These are phyloP conservation scores for Psittacula derbiana DNA, from an alignment of 2,797 vertebrate genomes.

Conservation along the genomic window DNA sequence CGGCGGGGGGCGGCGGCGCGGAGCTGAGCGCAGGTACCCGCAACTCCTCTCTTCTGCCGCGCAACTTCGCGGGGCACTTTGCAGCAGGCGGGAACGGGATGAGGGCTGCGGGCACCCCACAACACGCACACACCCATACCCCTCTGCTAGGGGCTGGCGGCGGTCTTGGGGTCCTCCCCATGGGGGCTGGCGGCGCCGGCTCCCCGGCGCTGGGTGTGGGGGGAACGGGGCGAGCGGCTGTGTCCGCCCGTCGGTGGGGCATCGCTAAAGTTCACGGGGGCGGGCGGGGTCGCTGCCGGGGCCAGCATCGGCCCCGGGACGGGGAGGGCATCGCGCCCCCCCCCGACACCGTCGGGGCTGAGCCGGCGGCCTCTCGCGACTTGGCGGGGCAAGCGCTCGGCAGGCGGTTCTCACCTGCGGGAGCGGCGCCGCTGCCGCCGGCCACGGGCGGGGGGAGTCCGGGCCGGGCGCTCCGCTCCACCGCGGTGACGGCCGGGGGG, in stretches of 20 bases:
- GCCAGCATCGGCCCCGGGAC: neutral
- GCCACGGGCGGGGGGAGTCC: neutral
- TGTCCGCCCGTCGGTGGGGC: neutral
- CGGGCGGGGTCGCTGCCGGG: neutral
- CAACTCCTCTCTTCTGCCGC: conserved; percentile 19
- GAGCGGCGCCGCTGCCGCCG: neutral
- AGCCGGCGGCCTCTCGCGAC: no score
- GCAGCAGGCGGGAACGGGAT: neutral
- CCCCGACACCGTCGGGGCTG: neutral
- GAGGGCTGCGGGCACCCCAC: neutral
- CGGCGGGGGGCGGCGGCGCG: conserved; percentile 73
- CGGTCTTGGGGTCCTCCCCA: neutral
- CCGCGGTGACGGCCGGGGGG: neutral
- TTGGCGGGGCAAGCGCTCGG: neutral
- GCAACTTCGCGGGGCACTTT: conserved; percentile 54
- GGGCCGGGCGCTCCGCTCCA: neutral
- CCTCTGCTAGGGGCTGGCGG: neutral
- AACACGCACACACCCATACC: neutral
- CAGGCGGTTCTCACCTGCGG: neutral
- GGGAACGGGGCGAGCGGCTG: neutral
- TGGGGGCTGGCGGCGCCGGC: neutral
- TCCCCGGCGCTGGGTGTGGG: neutral
- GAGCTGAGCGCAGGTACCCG: conserved; percentile 89
- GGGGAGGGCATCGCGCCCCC: neutral
- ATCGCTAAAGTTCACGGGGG: neutral